Conservation (phyloP, 2,888 invertebrate species). For the Archips crataeganus region DNA sequence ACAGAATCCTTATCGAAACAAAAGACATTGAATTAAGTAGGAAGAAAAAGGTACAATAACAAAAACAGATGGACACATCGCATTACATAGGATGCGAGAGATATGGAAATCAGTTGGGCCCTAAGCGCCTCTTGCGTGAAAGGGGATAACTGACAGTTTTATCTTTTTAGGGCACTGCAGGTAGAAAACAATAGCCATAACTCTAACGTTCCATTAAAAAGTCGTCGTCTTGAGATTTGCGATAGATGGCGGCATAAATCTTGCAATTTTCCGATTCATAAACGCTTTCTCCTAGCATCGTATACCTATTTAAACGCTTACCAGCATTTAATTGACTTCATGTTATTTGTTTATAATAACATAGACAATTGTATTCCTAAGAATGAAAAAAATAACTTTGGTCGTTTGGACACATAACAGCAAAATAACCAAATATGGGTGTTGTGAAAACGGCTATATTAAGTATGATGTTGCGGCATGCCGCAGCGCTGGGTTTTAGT, state of each 20-base stretch:
- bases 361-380: too few species aligned
- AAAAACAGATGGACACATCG: conserved; percentile 23
- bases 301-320: too few species aligned
- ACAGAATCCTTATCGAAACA: conserved; percentile 13
- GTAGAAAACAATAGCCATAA: conserved; percentile 1
- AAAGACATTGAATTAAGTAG: conserved; percentile 21
- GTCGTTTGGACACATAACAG: too few species aligned
- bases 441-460: too few species aligned
- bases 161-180: conserved; percentile 13
- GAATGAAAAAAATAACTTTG: too few species aligned
- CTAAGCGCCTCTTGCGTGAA: conserved; percentile 10
- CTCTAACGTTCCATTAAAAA: conserved; percentile 1
- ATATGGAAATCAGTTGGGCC: conserved; percentile 32
- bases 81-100: conserved; percentile 28
- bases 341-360: too few species aligned
- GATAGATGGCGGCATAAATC: not conserved
- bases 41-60: conserved; percentile 20
- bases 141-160: conserved; percentile 15
- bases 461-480: too few species aligned
- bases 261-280: not conserved
- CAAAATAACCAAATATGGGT: too few species aligned
- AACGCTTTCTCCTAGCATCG: too few species aligned
- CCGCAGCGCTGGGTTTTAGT: too few species aligned
- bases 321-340: too few species aligned
- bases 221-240: conserved; percentile 1